Percentiles rank a stretch among this genome's conserved stretches.
These are phyloP conservation scores for Sebastes baramenuke DNA, from an alignment of 2,797 vertebrate species.

Conservation along the genomic window DNA sequence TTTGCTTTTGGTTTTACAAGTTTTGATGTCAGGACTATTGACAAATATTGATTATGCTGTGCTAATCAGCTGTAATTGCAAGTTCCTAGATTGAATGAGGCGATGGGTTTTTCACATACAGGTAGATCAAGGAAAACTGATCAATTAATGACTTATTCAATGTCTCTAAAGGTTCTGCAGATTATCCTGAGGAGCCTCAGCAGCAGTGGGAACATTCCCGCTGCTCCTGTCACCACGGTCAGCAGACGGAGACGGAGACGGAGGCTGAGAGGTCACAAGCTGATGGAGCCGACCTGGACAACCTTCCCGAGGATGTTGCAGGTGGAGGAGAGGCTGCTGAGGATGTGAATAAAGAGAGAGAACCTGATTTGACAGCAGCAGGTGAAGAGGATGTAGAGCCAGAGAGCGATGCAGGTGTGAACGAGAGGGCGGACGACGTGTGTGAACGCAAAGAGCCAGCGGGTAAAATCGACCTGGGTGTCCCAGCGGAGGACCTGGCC, in stretches of 20 bases:
- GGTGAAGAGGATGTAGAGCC: constrained; percentile 13
- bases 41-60: too few relatives aligned
- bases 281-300: constrained; percentile 52
- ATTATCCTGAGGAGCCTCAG: constrained; percentile 87
- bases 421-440: constrained; percentile 42
- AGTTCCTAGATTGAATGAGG: not conserved
- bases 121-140: not conserved
- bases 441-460: constrained; percentile 68
- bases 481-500: constrained; percentile 66
- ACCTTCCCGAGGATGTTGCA: not conserved
- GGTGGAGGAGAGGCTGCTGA: constrained; percentile 52
- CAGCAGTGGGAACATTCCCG: constrained; percentile 80
- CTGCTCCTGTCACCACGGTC: constrained; percentile 78
- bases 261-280: constrained; percentile 68
- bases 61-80: too few relatives aligned
- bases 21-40: not conserved
- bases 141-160: not conserved
- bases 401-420: not conserved
- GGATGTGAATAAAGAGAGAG: not conserved
- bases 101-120: not conserved
- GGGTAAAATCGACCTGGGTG: not conserved
- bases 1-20: not conserved
- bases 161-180: constrained; percentile 59
- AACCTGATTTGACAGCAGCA: not conserved
- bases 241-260: constrained; percentile 77